Percentiles rank a stretch among this genome's conserved stretches.
These are phyloP conservation scores for Sprattus sprattus DNA, from an alignment of 2,113 vertebrate species.

Conservation along the genomic window DNA sequence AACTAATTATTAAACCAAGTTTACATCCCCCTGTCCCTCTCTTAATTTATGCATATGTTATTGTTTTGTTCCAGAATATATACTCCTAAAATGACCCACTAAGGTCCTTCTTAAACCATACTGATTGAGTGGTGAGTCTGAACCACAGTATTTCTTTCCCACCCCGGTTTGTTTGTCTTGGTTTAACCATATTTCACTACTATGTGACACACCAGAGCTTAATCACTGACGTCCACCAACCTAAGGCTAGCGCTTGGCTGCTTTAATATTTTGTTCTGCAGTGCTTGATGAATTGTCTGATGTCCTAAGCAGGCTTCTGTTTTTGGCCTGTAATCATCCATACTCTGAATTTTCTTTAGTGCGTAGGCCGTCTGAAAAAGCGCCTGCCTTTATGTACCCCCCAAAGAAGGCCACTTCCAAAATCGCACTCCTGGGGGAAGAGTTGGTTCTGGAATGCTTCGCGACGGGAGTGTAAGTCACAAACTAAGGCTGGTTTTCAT, in stretches of 20 bases:
- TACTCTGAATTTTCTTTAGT: constrained; percentile 69
- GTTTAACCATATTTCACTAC: background rate
- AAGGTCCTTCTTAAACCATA: constrained; percentile 72
- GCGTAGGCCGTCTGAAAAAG: constrained; percentile 82
- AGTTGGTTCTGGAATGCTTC: constrained; percentile 91
- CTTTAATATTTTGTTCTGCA: background rate
- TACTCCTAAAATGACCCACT: constrained; percentile 72
- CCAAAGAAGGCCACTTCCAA: constrained; percentile 81
- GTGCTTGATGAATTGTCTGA: background rate
- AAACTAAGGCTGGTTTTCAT: background rate
- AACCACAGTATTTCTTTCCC: constrained; percentile 48
- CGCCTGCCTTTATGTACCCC: constrained; percentile 91
- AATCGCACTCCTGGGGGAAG: constrained; percentile 85
- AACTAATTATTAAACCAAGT: background rate
- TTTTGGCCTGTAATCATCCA: background rate
- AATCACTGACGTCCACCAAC: no score
- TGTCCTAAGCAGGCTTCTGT: background rate
- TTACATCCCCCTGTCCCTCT: background rate
- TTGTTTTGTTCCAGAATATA: constrained; percentile 58
- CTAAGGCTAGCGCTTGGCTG: background rate
- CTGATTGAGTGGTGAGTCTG: constrained; percentile 76
- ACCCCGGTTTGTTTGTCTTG: background rate
- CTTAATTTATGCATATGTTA: background rate
- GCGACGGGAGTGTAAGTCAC: constrained; percentile 90
- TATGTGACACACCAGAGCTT: constrained; percentile 26